Base-by-base conservation (phyloP, 2,113 vertebrate species). In the Ranitomeya imitator region DNA sequence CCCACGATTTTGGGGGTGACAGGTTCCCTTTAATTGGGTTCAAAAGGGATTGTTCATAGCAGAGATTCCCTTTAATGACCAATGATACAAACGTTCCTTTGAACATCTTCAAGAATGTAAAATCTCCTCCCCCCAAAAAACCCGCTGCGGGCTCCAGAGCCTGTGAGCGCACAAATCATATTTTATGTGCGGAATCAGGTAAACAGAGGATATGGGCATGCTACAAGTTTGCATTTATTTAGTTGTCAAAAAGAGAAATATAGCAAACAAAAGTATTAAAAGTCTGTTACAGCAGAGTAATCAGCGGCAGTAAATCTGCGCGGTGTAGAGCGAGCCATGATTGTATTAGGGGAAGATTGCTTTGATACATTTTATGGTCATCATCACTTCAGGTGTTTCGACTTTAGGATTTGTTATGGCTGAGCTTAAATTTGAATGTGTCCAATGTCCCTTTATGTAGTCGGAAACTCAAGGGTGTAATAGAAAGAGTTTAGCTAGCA, bases 191-290 rank as follows among this genome's bases (percentile, higher is more conserved):
- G 63, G 31, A 61, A 82, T 60, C 31, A 45, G 16, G 13, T 60
- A 19, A 60, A 37, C 79, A 19, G 79, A 81, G 65, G 26, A 55
- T 59, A 55, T 37, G 65, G 51, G 52, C 15, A 57, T 74, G 9
- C 71, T 31, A 74, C 65, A 54, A 9, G 69, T 76, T 74, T 85
- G 84, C 69, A 74, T 82, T 82, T 63, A 82, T 82, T 60, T n/a
- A 52, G 57, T 60, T 86, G 85, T 86, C 85, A 86, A 63, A 85
- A 76, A 77, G 37, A 73, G 73, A 78, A 61, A 77, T 77, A 76
- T 60, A 52, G 73, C 59, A 86, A 86, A 86, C 54, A 16, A 59
- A 73, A 74, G 67, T 55, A 85, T 74, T 85, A 74, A 71, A 76
- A 76, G 55, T 54, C 69, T 37, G 31, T 31, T 21, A 63, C 31